Evolutionary conservation across 1,140 invertebrate genomes (phyloP), one percentile per base, ranked within the genome.

Genomic region (Drosophila tristis): DNA sequence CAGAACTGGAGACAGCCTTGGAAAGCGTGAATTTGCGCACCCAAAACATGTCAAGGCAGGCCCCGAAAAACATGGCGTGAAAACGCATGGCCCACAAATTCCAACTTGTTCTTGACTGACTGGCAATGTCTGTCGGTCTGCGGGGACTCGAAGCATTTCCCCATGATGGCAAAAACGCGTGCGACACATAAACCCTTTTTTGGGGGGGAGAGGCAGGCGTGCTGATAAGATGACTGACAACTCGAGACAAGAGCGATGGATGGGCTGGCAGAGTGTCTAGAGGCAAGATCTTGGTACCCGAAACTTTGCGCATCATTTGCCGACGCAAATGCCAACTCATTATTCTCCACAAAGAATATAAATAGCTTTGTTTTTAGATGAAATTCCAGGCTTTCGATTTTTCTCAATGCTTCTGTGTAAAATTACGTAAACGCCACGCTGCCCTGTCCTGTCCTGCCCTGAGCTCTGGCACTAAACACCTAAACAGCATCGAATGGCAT

Each of bases 171-270:
- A 61, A 59, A 82, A 84, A 65, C 74, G 47, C 79, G 45, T 25
- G 71, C 71, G 39, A 76, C 75, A 75, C 80, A 84, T 75, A 71
- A 78, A 78, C 82, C 81, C 82, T 78, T 78, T 86, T 58, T 62
- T 39, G 63, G 55, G 49, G 56, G 26, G 26, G 26, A 1, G 5
- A 2, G 6, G 26, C 6, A 20, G 20, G 20, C 1, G 26, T 7
- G 31, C 76, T 75, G 82, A 86, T 78, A 87, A 86, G 87, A 80
- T 86, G 82, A 86, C 82, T 81, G 81, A 78, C 81, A 86, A 86
- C 68, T 65, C 39, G 20, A 58, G 59, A 31, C 44, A 29, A 68
- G 62, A 35, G 61, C 35, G 35, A 39, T 39, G 35, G 35, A 39
- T 39, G 35, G 35, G 9, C 35, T 35, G 31, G 31, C 31, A 35